Conservation (phyloP, 2,888 invertebrate species). For the Rotaria sp. region DNA sequence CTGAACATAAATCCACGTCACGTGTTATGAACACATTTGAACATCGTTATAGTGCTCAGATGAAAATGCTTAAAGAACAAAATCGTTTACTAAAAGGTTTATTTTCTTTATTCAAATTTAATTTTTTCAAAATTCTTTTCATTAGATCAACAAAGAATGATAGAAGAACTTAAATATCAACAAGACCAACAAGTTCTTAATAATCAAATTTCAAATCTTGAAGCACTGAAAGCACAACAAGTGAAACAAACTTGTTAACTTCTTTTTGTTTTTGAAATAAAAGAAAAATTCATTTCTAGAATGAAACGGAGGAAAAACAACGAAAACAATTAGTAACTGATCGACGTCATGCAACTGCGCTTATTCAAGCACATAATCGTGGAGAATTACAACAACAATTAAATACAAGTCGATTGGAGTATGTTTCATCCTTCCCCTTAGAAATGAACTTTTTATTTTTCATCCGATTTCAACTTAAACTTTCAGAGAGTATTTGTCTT, state of each 20-base stretch:
- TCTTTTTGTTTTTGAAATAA: background rate
- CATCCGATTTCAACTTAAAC: too few species aligned
- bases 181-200: constrained; percentile 39
- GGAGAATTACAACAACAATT: constrained; percentile 4
- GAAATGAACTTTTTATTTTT: too few species aligned
- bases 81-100: constrained; percentile 38
- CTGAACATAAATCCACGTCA: constrained; percentile 41
- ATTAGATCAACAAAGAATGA: constrained; percentile 48
- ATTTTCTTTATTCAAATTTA: background rate
- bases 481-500: too few species aligned
- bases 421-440: too few species aligned
- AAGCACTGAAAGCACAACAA: constrained; percentile 44
- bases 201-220: constrained; percentile 44
- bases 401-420: background rate
- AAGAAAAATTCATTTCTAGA: background rate
- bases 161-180: constrained; percentile 48
- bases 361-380: constrained; percentile 19
- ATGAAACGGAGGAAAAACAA: constrained; percentile 29
- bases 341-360: constrained; percentile 10
- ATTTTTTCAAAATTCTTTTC: constrained; percentile 36
- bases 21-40: constrained; percentile 47
- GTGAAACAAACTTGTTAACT: background rate
- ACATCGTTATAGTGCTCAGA: constrained; percentile 50
- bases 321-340: constrained; percentile 16
- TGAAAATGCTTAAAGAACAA: constrained; percentile 44